Evolutionary conservation across 2,113 vertebrate species (phyloP).

Genomic region (Colaptes auratus): DNA sequence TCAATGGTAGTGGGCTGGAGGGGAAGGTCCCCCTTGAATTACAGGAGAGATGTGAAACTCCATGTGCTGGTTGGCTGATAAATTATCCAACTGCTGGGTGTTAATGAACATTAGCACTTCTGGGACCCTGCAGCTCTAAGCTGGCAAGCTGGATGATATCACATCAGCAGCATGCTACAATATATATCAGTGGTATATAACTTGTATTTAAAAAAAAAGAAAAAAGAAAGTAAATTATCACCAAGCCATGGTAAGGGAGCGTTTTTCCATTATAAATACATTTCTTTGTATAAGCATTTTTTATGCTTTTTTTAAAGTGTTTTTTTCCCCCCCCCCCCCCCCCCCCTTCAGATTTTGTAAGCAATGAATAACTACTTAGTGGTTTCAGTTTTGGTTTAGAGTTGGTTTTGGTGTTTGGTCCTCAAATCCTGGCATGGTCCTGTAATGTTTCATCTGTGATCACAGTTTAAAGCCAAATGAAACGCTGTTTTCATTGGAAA

Average conservation of each 20-base stretch:
- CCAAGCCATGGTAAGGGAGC: neutral
- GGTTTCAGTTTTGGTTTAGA: constrained; percentile 21
- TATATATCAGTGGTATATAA: neutral
- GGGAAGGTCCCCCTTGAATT: neutral
- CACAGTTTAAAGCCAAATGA: constrained; percentile 37
- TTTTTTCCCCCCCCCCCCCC: neutral
- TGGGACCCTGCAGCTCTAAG: neutral
- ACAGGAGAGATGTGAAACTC: neutral
- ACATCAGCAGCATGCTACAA: neutral
- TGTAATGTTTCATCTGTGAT: constrained; percentile 27
- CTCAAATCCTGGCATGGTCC: neutral
- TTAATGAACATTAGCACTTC: neutral
- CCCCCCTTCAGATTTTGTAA: neutral
- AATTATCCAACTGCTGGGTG: constrained; percentile 18
- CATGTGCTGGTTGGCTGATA: neutral
- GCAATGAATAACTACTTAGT: neutral
- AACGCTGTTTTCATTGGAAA: constrained; percentile 52
- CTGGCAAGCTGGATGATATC: neutral
- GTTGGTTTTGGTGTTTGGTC: neutral
- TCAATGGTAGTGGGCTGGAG: neutral
- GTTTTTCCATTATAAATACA: neutral
- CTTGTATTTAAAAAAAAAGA: neutral
- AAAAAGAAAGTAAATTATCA: neutral
- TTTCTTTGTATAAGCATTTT: neutral
- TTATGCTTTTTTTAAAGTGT: neutral